Base-by-base conservation (phyloP, 2,113 vertebrate genomes). In the Leptosomus discolor region DNA sequence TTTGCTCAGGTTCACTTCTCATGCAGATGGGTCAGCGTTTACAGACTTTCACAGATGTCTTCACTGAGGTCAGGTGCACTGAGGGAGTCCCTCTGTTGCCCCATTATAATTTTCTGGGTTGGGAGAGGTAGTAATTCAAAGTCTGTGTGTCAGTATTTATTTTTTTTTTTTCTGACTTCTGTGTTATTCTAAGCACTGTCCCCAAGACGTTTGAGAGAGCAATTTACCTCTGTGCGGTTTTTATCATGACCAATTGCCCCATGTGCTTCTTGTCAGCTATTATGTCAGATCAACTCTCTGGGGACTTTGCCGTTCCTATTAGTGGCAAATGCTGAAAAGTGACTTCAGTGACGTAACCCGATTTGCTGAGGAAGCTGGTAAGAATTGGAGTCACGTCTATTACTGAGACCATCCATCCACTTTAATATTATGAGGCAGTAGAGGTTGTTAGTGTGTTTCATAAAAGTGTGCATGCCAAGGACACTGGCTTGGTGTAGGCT, bases 361-460 rank as follows among this genome's bases (percentile, higher is more conserved):
- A 94, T 96, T 95, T 94, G 34, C 61, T 87, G 60, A 97, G 88
- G 88, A 94, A 94, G 56, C 43, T 84, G 51, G 34, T 89, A 81
- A 87, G 85, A 92, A 63, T 30, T 70, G 68, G 32, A 94, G 65
- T 89, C 30, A 45, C 45, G 48, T 64, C 83, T 60, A 19, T 75
- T 88, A 84, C 71, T 0, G 3, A 78, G 46, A 51, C 18, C 51
- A 92, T 68, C 45, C 60, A 64, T 88, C 56, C 27, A 71, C 58
- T 94, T 77, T 91, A 84, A 85, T 94, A 85, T 83, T 89, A 71
- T 56, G 37, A 79, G 19, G 22, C 45, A 50, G 18, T 27, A 64
- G 50, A 30, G 29, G 39, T 50, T 65, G 22, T 70, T 64, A 58
- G 27, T 32, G 39, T 82, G 18, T 61, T 93, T 22, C 56, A 15